Conservation (phyloP, 2,888 invertebrate species). For the Eilema sororculum region DNA sequence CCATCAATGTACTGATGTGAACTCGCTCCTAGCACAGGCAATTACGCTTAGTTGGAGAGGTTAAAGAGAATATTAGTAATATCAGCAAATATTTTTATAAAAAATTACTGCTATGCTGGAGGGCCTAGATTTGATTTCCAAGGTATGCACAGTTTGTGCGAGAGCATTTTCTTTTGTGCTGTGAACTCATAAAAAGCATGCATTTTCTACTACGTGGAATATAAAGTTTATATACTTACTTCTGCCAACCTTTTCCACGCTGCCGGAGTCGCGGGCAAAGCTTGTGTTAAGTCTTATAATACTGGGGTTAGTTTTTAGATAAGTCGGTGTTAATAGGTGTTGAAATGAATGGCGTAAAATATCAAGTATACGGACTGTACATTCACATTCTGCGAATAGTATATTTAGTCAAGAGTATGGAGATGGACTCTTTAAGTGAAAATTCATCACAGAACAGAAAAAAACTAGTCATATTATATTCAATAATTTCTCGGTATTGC, state of each 20-base stretch:
- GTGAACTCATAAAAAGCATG: not conserved
- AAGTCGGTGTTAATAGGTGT: constrained; percentile 29
- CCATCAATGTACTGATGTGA: no score
- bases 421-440: constrained; percentile 50
- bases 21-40: no score
- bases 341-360: constrained; percentile 78
- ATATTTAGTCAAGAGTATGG: constrained; percentile 55
- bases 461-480: no score
- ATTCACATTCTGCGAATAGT: constrained; percentile 72
- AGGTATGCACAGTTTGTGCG: not conserved
- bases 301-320: no score
- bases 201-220: not conserved
- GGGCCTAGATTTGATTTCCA: not conserved
- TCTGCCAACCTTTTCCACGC: not conserved
- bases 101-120: not conserved
- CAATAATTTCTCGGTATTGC: no score
- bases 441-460: no score
- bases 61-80: no score
- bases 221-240: not conserved
- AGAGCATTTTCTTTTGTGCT: no score
- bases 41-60: no score
- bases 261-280: no score
- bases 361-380: constrained; percentile 61
- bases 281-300: no score
- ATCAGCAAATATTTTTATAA: not conserved